phyloP scores from a whole-genome alignment of 1,140 invertebrate species.

The Drosophila kurseongensis region DNA sequence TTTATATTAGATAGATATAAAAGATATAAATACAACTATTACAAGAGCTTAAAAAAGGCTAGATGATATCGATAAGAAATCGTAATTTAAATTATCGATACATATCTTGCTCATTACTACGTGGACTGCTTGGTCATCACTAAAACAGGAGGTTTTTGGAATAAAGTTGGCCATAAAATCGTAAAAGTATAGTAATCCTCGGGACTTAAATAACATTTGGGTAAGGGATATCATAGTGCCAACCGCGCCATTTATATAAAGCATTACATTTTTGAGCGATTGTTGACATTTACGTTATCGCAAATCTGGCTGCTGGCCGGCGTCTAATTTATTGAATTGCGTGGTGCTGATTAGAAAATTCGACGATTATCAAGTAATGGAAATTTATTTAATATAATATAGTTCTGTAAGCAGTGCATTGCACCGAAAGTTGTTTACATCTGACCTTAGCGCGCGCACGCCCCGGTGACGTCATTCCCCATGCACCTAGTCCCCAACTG shows the following conservation, averaged over 20 bases:
- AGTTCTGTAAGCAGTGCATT: constrained; percentile 14
- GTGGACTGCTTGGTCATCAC: constrained; percentile 7
- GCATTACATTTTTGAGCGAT: neutral
- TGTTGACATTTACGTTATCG: constrained; percentile 2
- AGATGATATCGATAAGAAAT: constrained; percentile 15
- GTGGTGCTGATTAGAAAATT: constrained; percentile 10
- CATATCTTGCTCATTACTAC: neutral
- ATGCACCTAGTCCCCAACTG: constrained; percentile 22
- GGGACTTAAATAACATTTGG: neutral
- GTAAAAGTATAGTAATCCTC: neutral
- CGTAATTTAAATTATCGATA: neutral
- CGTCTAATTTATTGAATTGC: constrained; percentile 9
- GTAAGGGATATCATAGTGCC: neutral
- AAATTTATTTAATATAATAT: constrained; percentile 39
- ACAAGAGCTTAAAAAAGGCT: neutral
- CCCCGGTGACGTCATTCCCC: constrained; percentile 49
- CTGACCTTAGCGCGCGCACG: constrained; percentile 32
- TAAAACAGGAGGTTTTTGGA: neutral
- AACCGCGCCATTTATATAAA: neutral
- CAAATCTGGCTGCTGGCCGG: constrained; percentile 4
- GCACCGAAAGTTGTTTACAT: constrained; percentile 44
- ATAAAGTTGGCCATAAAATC: neutral
- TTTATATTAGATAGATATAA: no score
- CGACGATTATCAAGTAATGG: constrained; percentile 21
- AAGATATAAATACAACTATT: no score